Evolutionary conservation across 2,888 invertebrate genomes (phyloP).

Genomic region (Agrochola litura): DNA sequence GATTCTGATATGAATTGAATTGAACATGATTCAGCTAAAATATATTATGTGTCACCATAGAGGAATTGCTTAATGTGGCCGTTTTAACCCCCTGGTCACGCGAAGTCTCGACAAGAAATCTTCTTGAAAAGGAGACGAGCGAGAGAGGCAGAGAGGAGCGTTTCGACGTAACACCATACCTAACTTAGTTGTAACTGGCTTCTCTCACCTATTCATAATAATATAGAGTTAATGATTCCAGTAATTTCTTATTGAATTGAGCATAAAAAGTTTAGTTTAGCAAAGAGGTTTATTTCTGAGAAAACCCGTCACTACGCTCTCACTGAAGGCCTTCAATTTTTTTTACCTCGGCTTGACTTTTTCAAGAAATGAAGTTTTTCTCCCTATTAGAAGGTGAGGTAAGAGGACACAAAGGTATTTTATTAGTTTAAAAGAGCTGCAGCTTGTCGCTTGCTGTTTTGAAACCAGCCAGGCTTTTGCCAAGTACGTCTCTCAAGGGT

Average conservation of each 20-base stretch:
- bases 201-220: neutral
- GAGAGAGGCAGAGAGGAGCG: neutral
- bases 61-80: no score
- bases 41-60: no score
- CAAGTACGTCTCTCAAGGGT: no score
- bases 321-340: neutral
- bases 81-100: neutral
- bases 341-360: neutral
- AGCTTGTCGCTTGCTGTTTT: neutral
- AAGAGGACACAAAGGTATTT: neutral
- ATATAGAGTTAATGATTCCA: conserved; percentile 13
- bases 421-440: neutral
- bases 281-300: conserved; percentile 18
- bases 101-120: neutral
- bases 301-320: conserved; percentile 4
- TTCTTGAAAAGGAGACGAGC: neutral
- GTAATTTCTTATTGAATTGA: conserved; percentile 18
- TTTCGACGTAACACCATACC: neutral
- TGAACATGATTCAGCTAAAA: no score
- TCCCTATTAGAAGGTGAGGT: neutral
- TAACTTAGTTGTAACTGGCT: neutral
- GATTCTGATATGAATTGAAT: no score
- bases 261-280: conserved; percentile 5
- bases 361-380: conserved; percentile 11
- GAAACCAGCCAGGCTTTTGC: neutral